Base-by-base conservation (phyloP, 35 echinoderm and acorn worm species). In the Nesometra sesokonis region DNA sequence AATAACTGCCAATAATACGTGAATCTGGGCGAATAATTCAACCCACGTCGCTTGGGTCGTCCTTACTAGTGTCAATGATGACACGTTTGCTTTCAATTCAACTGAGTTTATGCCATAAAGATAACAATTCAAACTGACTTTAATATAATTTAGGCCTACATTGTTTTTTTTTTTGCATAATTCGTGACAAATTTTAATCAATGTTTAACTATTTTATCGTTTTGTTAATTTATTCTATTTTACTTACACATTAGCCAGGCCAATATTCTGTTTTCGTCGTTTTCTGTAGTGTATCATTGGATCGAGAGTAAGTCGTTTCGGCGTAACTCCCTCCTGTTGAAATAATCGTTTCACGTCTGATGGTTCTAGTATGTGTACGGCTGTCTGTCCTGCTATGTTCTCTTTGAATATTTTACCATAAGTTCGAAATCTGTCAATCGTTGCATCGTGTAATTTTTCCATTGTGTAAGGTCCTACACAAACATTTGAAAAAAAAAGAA, bases 331-430 rank as follows among this genome's bases (percentile, higher is more conserved):
- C 36, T 93, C 96, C 36, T 85, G 86, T 17, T 88, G 80, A 46
- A 99, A 89, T 30, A 99, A 36, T n/a, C 93, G 87, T 17, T 87
- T 76, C 35, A 99, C 96, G 78, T 99, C 96, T 30, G 86, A 34
- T 0, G 96, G 92, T 13, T 99, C 90, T 29, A 99, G 87, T 34
- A 99, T 99, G 82, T 99, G 92, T 4, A 99, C 90, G 33, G 85
- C 84, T 13, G 90, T 91, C 0, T 86, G 85, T 31, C 92, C 96
- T 8, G 90, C 92, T 30, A 99, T 77, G 77, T 85, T 92, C 47
- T 99, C 96, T 37, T 99, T 94, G 36, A 83, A 99, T 67, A 99
- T 94, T 3, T 90, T 92, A 0, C 96, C 96, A 37, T 82, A 99
- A 34, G 87, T 79, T 35, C 93, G 89, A 81, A 99, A 99, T 85